A percentile compares a stretch with the other conserved stretches of the same genome.
Evolutionary conservation across 2,888 invertebrate species (phyloP).

Genomic region (Limnephilus auricula): DNA sequence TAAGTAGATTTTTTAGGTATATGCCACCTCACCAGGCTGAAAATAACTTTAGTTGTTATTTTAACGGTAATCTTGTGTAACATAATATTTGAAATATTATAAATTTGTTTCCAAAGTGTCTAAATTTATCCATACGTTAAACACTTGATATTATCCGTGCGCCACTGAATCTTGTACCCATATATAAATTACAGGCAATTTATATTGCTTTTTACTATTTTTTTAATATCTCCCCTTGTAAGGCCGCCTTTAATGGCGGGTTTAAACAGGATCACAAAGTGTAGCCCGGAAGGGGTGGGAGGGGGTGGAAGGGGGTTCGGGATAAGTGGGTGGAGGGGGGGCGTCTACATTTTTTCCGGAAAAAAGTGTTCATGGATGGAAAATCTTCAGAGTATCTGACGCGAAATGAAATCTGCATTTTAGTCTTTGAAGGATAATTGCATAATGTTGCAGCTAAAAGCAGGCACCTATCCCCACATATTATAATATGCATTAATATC

Average conservation of each 20-base stretch:
- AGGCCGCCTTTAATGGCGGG: constrained; percentile 66
- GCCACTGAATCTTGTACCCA: constrained; percentile 64
- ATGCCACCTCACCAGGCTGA: no score
- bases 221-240: constrained; percentile 66
- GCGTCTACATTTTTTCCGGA: not conserved
- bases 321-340: constrained; percentile 2
- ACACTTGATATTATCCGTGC: not conserved
- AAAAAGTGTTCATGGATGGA: constrained; percentile 42
- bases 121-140: not conserved
- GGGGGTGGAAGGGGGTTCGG: constrained; percentile 21
- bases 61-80: no score
- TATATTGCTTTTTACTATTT: constrained; percentile 67
- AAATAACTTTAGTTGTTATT: no score
- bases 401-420: not conserved
- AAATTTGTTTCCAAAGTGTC: not conserved
- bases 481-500: not conserved
- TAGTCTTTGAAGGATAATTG: not conserved
- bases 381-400: not conserved
- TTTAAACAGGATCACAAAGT: constrained; percentile 66
- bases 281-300: constrained; percentile 48
- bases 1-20: no score
- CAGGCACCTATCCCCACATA: not conserved
- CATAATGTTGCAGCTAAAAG: not conserved
- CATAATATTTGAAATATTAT: not conserved
- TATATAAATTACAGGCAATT: constrained; percentile 67